These are phyloP conservation scores for Dicentrarchus labrax DNA, from an alignment of 2,113 vertebrate genomes.

Conservation along the genomic window DNA sequence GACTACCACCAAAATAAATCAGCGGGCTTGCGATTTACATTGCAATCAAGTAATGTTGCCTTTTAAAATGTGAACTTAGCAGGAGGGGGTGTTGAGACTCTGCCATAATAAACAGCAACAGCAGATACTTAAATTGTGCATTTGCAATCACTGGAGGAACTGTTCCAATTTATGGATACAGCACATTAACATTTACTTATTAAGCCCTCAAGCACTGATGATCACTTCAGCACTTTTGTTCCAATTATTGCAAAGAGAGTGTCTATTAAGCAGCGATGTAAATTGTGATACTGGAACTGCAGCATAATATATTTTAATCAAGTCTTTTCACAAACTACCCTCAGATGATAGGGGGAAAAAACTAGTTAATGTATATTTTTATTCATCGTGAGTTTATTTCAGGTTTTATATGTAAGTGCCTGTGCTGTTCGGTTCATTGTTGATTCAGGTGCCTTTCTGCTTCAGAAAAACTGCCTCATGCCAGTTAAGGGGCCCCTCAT, in stretches of 20 bases:
- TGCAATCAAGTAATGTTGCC: constrained; percentile 69
- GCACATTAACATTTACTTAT: constrained; percentile 73
- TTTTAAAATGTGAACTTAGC: constrained; percentile 59
- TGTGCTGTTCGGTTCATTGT: constrained; percentile 11
- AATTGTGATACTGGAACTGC: constrained; percentile 39
- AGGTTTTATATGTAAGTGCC: constrained; percentile 14
- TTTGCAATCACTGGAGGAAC: constrained; percentile 66
- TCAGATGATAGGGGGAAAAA: constrained; percentile 20
- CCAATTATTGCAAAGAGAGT: constrained; percentile 58
- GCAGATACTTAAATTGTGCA: constrained; percentile 44
- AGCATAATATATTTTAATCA: constrained; percentile 57
- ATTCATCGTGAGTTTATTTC: constrained; percentile 22
- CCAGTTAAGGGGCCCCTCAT: not conserved
- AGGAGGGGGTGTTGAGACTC: constrained; percentile 33
- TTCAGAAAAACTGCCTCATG: constrained; percentile 15
- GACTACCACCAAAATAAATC: constrained; percentile 54
- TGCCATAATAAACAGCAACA: constrained; percentile 21
- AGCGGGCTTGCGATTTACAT: constrained; percentile 60
- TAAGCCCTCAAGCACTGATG: constrained; percentile 57
- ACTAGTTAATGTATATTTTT: constrained; percentile 33
- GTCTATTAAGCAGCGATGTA: constrained; percentile 51
- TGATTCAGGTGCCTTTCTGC: constrained; percentile 29
- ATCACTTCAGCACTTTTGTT: constrained; percentile 69
- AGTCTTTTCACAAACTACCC: constrained; percentile 25
- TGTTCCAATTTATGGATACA: constrained; percentile 62